A percentile compares a stretch with the other conserved stretches of the same genome.
Conservation (phyloP, 2,113 vertebrate genomes). For the Prionailurus viverrinus region DNA sequence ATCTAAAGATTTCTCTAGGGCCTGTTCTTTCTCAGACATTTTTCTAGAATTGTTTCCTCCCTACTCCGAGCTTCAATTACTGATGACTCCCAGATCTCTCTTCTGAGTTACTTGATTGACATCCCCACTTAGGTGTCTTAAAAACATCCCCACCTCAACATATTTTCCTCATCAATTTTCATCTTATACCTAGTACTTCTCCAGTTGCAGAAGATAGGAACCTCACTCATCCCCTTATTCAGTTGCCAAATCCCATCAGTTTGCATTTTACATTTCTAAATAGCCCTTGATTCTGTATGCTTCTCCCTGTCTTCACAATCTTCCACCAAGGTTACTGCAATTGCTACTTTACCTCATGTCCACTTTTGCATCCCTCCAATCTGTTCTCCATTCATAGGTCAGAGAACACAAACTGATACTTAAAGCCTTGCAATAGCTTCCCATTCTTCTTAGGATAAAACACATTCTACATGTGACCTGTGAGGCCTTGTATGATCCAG, state of each 20-base stretch:
- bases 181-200: neutral
- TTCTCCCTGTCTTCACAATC: neutral
- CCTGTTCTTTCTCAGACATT: slow-evolving; percentile 36
- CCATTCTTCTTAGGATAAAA: slow-evolving; percentile 22
- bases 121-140: slow-evolving; percentile 4
- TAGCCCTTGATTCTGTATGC: neutral
- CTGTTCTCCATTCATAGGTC: neutral
- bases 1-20: slow-evolving; percentile 14
- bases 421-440: slow-evolving; percentile 1
- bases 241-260: neutral
- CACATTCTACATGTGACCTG: neutral
- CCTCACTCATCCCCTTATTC: neutral
- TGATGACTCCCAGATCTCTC: slow-evolving; percentile 14
- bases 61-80: neutral
- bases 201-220: slow-evolving; percentile 29
- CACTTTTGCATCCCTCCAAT: neutral
- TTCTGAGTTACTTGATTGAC: neutral
- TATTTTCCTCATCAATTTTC: slow-evolving; percentile 12
- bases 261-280: slow-evolving; percentile 59
- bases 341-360: neutral
- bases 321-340: neutral
- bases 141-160: neutral
- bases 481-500: neutral
- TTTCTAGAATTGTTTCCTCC: slow-evolving; percentile 22
- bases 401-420: slow-evolving; percentile 5